phyloP scores from a whole-genome alignment of 2,113 vertebrate genomes.

The Alligator sinensis region DNA sequence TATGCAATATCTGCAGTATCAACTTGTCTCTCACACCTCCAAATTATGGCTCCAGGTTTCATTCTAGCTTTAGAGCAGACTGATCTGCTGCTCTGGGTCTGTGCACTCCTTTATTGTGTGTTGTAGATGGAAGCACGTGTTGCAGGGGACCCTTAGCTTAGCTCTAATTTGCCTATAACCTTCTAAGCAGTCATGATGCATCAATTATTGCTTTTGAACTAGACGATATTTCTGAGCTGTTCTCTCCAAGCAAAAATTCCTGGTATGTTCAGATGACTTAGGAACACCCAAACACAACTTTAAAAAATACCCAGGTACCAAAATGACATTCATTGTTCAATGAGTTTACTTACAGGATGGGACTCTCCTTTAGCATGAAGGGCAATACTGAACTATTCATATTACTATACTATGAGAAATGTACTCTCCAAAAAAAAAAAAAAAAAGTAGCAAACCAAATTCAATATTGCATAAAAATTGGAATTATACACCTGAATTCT shows the following conservation, averaged over 20 bases:
- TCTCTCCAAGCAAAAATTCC: neutral
- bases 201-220: neutral
- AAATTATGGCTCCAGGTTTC: neutral
- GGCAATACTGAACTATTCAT: neutral
- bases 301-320: neutral
- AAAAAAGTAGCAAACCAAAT: neutral
- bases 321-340: neutral
- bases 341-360: neutral
- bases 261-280: neutral
- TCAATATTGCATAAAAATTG: neutral
- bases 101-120: neutral
- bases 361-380: neutral
- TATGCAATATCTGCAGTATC: neutral
- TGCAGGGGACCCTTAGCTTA: neutral
- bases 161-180: neutral
- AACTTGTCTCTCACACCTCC: neutral
- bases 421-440: neutral
- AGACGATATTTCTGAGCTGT: neutral
- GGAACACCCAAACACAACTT: neutral
- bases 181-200: neutral
- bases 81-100: neutral
- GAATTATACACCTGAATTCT: constrained; percentile 19
- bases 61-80: neutral
- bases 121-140: neutral
- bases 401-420: neutral